Conservation (phyloP, 2,797 vertebrate species). For the Graptemys geographica region DNA sequence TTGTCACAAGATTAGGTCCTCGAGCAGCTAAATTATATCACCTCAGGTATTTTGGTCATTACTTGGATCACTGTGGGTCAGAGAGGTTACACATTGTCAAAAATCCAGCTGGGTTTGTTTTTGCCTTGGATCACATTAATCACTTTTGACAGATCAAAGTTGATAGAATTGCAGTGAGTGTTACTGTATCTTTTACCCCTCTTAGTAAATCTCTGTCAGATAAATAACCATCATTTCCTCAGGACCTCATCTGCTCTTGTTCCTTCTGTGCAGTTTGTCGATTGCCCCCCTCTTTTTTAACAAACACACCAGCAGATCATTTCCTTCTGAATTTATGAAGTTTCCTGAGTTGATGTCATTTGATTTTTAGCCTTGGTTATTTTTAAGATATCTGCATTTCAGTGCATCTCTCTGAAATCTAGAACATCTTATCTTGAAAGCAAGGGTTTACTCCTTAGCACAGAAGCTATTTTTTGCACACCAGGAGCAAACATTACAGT, state of each 20-base stretch:
- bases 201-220: neutral
- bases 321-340: constrained; percentile 5
- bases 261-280: neutral
- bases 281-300: neutral
- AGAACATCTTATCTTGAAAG: neutral
- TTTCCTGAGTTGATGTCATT: neutral
- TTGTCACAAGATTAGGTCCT: neutral
- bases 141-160: constrained; percentile 39
- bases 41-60: constrained; percentile 37
- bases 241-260: neutral
- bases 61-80: constrained; percentile 38
- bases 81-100: constrained; percentile 38
- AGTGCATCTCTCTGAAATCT: neutral
- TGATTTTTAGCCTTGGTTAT: neutral
- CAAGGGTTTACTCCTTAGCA: neutral
- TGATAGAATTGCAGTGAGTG: neutral
- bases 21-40: constrained; percentile 11
- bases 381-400: neutral
- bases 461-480: neutral
- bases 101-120: constrained; percentile 29
- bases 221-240: constrained; percentile 11
- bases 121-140: constrained; percentile 15
- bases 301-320: neutral
- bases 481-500: neutral
- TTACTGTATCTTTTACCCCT: neutral